A percentile compares a stretch with the other conserved stretches of the same genome.
phyloP scores from a whole-genome alignment of 2,113 vertebrate species.

The Erinaceus europaeus region DNA sequence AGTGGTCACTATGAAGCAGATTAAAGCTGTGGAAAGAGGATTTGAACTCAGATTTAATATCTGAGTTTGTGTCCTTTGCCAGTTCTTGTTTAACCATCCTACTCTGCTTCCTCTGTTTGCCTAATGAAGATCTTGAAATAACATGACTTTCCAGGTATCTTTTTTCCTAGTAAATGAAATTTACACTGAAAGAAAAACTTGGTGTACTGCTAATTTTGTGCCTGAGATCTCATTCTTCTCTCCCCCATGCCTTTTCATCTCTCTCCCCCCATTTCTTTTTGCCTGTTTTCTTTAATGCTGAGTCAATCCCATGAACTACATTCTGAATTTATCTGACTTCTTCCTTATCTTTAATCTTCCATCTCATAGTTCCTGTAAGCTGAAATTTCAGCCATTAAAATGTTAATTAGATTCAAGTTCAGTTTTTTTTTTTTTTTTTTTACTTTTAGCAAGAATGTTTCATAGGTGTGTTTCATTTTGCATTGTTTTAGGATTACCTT shows the following conservation, averaged over 20 bases:
- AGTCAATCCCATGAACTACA: not conserved
- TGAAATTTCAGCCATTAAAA: not conserved
- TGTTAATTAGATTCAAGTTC: not conserved
- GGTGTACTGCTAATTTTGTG: not conserved
- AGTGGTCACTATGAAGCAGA: not conserved
- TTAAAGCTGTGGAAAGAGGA: not conserved
- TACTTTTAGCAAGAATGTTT: not conserved
- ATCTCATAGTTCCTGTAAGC: not conserved
- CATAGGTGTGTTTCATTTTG: not conserved
- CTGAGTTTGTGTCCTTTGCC: not conserved
- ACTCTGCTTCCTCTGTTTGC: not conserved
- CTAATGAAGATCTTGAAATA: not conserved
- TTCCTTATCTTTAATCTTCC: not conserved
- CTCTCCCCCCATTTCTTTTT: not conserved
- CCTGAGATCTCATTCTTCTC: not conserved
- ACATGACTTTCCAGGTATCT: not conserved
- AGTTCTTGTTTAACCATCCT: not conserved
- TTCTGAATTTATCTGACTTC: not conserved
- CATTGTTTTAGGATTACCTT: not conserved
- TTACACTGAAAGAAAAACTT: not conserved
- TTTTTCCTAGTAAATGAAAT: slow-evolving; percentile 3
- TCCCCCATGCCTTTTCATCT: not conserved
- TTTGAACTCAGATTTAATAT: not conserved
- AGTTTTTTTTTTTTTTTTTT: not conserved
- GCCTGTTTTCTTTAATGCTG: not conserved